phyloP scores from a whole-genome alignment of 2,797 vertebrate species.

The Myiothlypis chrysogaster region DNA sequence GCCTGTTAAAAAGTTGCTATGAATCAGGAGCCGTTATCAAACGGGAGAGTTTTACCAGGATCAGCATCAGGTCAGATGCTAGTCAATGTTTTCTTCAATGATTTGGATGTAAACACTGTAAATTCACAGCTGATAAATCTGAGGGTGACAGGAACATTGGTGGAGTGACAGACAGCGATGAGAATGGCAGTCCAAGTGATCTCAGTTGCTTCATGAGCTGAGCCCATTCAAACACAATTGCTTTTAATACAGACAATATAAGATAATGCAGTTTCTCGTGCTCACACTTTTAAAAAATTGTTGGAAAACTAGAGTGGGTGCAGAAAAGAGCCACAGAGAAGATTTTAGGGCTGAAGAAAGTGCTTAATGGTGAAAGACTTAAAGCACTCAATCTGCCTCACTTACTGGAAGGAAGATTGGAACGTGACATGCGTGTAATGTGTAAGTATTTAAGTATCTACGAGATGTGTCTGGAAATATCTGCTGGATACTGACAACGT shows the following conservation, averaged over 20 bases:
- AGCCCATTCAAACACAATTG: slow-evolving; percentile 57
- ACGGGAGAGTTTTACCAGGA: slow-evolving; percentile 7
- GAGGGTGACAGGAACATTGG: slow-evolving; percentile 17
- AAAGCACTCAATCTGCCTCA: slow-evolving; percentile 2
- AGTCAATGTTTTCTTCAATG: slow-evolving; percentile 46
- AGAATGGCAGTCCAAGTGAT: slow-evolving; percentile 43
- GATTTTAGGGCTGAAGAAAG: slow-evolving; percentile 44
- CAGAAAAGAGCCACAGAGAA: slow-evolving; percentile 13
- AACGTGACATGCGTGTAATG: slow-evolving; percentile 15
- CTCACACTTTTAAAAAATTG: background rate
- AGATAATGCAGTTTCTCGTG: background rate
- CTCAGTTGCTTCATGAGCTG: slow-evolving; percentile 36
- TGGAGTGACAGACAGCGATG: slow-evolving; percentile 44
- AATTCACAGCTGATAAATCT: slow-evolving; percentile 58
- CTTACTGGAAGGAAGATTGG: slow-evolving; percentile 31
- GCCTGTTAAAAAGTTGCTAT: slow-evolving; percentile 61
- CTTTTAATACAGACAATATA: slow-evolving; percentile 41
- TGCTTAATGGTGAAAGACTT: slow-evolving; percentile 42
- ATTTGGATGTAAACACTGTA: slow-evolving; percentile 38
- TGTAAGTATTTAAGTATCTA: background rate
- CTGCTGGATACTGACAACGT: background rate
- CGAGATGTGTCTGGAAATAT: background rate
- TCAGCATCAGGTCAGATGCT: slow-evolving; percentile 33
- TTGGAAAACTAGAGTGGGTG: slow-evolving; percentile 10
- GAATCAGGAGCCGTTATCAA: slow-evolving; percentile 31